Conservation (phyloP, 53 echinoderm and acorn worm genomes). For the Paelopatides confundens region DNA sequence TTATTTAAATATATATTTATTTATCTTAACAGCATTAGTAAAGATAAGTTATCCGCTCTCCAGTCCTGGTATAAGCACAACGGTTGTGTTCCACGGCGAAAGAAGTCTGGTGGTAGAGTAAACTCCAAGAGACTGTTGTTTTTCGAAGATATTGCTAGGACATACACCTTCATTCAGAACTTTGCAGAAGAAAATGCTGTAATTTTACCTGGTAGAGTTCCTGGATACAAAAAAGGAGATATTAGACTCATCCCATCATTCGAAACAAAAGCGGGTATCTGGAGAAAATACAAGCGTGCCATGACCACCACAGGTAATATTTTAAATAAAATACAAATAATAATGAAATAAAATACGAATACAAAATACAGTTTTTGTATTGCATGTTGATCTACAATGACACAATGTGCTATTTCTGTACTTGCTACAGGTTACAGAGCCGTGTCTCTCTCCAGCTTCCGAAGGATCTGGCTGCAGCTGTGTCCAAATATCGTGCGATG, state of each 20-base stretch:
- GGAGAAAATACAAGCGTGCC: conserved; percentile 17
- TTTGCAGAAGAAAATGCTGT: conserved; percentile 61
- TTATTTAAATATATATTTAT: neutral
- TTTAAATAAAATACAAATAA: too few relatives aligned
- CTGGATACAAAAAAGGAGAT: conserved; percentile 43
- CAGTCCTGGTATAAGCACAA: conserved; percentile 44
- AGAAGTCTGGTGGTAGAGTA: conserved; percentile 40
- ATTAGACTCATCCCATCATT: conserved; percentile 38
- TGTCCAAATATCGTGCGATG: conserved; percentile 11
- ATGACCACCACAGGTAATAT: conserved; percentile 27
- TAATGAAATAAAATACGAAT: too few relatives aligned
- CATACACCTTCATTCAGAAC: conserved; percentile 47
- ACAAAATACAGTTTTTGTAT: too few relatives aligned
- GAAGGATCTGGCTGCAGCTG: neutral
- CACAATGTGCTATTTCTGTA: too few relatives aligned
- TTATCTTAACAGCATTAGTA: conserved; percentile 29
- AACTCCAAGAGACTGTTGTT: neutral
- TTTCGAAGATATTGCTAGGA: conserved; percentile 48
- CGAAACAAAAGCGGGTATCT: conserved; percentile 20
- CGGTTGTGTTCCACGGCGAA: conserved; percentile 25
- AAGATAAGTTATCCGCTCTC: conserved; percentile 34
- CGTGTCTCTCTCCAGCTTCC: conserved; percentile 29
- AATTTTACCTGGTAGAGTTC: conserved; percentile 38
- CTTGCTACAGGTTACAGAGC: conserved; percentile 18
- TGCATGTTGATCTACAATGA: too few relatives aligned